These are phyloP conservation scores for Petroica traversi DNA, from an alignment of 2,113 vertebrate species.

Conservation along the genomic window DNA sequence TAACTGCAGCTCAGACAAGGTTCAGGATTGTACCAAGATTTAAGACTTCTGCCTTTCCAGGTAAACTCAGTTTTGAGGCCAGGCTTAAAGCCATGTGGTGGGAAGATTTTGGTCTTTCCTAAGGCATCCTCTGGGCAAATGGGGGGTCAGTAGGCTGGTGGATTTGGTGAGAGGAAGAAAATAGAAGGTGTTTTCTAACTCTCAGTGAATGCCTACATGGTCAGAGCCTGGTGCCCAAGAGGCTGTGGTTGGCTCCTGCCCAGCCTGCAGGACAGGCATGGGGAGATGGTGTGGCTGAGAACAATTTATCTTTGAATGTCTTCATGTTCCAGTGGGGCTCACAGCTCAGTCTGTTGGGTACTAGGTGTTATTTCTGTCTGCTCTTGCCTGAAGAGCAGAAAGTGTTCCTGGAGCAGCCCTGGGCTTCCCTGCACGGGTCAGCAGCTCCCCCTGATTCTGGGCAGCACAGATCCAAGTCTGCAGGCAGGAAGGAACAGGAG, in stretches of 20 bases:
- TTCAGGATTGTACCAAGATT: background rate
- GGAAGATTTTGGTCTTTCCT: background rate
- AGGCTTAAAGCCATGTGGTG: fast-evolving
- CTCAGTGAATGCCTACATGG: fast-evolving
- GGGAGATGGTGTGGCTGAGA: background rate
- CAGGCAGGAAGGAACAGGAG: background rate
- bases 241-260: background rate
- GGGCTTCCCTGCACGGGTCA: background rate
- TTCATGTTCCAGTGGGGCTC: background rate
- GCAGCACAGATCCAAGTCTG: background rate
- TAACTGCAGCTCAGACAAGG: fast-evolving
- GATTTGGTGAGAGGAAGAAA: background rate
- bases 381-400: background rate
- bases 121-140: background rate
- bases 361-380: background rate
- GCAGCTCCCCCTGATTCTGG: background rate
- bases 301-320: background rate
- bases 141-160: background rate
- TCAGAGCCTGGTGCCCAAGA: background rate
- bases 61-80: background rate
- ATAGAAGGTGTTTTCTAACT: background rate
- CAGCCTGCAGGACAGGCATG: background rate
- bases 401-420: background rate
- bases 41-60: background rate
- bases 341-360: background rate